phyloP scores from a whole-genome alignment of 2,888 invertebrate species.

The Chaitophorus viminalis region DNA sequence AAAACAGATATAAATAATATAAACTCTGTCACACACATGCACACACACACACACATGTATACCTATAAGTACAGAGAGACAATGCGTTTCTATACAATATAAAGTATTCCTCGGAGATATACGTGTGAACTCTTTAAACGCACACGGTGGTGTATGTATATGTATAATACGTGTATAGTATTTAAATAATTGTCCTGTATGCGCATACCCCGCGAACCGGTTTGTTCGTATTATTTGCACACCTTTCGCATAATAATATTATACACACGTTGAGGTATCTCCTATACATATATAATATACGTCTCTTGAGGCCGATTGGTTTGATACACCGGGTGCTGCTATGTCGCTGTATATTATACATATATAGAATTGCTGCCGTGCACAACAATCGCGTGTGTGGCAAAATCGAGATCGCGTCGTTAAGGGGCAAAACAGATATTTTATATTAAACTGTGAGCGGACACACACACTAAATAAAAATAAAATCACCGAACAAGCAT shows the following conservation, averaged over 20 bases:
- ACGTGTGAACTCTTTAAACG: constrained; percentile 26
- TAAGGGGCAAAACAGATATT: constrained; percentile 29
- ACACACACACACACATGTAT: too few species aligned
- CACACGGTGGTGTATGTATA: not conserved
- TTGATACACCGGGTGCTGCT: constrained; percentile 53
- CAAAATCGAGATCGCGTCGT: constrained; percentile 27
- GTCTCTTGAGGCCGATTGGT: constrained; percentile 32
- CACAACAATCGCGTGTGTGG: constrained; percentile 20
- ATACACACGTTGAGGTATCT: too few species aligned
- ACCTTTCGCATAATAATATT: constrained; percentile 57
- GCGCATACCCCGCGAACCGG: constrained; percentile 45
- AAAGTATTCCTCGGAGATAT: not conserved
- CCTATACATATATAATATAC: too few species aligned
- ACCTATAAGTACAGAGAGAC: not conserved
- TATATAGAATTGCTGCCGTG: not conserved
- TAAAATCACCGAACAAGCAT: constrained; percentile 17
- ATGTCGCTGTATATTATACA: too few species aligned
- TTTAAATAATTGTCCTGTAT: constrained; percentile 55
- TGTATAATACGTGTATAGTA: not conserved
- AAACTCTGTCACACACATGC: not conserved
- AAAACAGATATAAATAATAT: not conserved
- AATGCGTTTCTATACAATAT: not conserved
- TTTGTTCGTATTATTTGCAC: constrained; percentile 55
- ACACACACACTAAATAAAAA: constrained; percentile 20
- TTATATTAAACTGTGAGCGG: not conserved